Evolutionary conservation across 1,140 invertebrate genomes (phyloP), one percentile per base, ranked within the genome.

Genomic region (Dinoponera quadriceps): DNA sequence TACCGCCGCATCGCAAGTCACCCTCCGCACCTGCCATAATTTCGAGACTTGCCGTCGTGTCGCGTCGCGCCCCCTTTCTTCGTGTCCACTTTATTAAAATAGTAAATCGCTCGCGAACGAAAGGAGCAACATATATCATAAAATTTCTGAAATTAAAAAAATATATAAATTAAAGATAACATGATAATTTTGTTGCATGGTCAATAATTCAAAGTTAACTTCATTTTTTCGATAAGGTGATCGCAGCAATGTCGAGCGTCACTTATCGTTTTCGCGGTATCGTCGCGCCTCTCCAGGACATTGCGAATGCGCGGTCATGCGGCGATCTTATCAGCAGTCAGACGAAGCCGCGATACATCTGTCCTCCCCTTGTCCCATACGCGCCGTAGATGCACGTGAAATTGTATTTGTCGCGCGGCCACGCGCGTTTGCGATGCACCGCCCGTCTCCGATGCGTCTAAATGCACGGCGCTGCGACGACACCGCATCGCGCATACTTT

Each of bases 11-110:
- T 38, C 22, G 3, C 16, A 44, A 2, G 18, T 20, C 11, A 57
- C 33, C 4, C 27, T 49, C 55, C 60, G 27, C 74, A 80, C 74
- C 63, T 63, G 66, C 59, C 49, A 82, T 87, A 84, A 85, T 73
- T 87, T 68, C 33, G 33, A 60, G 18, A 18, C 29, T 44, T 44
- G 3, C 38, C 59, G 59, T 60, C 62, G 48, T 11, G 38, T 44
- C 38, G 38, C 9, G 38, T 9, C 38, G 4, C 38, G n/a, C 9
- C 33, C 49, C 73, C 3, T 49, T 49, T 29, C 20, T 74, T 78
- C 60, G 38, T 25, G 27, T 55, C 44, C 59, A 78, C 62, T 89
- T 87, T 89, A 89, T 89, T 87, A 89, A 87, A 87, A 85, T 83
- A 75, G 72, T 89, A 89, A 89, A 89, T 89, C 60, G 83, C 44